Conservation (phyloP, 1,140 invertebrate species). For the Neodiprion pinetum region DNA sequence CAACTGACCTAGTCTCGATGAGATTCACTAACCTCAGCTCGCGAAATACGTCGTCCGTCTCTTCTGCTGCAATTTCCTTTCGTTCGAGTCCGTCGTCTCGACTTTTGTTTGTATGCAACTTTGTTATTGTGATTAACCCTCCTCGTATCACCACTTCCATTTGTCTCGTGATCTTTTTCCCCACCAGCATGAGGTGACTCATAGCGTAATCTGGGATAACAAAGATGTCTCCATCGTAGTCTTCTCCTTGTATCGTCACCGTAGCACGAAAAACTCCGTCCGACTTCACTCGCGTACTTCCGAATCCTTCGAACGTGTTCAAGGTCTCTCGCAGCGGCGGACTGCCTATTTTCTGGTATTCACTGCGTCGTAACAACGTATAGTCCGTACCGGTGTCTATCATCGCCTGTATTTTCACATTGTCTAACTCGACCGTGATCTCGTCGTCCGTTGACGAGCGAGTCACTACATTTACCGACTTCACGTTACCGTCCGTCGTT, state of each 20-base stretch:
- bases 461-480: not conserved
- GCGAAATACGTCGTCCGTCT: too few species aligned
- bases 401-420: not conserved
- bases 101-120: not conserved
- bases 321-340: not conserved
- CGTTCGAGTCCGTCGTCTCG: not conserved
- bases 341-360: not conserved
- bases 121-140: not conserved
- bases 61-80: too few species aligned
- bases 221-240: not conserved
- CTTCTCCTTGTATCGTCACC: not conserved
- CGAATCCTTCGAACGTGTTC: constrained; percentile 1
- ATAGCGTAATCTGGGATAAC: constrained; percentile 8
- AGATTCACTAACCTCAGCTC: too few species aligned
- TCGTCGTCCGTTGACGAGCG: constrained; percentile 4
- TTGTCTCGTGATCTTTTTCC: not conserved
- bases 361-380: constrained; percentile 4
- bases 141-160: not conserved
- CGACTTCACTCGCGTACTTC: not conserved
- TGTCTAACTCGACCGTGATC: constrained; percentile 1
- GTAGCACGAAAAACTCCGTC: not conserved
- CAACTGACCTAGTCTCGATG: constrained; percentile 10
- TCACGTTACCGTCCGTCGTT: not conserved
- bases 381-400: constrained; percentile 5
- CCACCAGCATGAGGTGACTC: not conserved